Evolutionary conservation across 2,888 invertebrate genomes (phyloP).

Genomic region (Pegoplata infirma): DNA sequence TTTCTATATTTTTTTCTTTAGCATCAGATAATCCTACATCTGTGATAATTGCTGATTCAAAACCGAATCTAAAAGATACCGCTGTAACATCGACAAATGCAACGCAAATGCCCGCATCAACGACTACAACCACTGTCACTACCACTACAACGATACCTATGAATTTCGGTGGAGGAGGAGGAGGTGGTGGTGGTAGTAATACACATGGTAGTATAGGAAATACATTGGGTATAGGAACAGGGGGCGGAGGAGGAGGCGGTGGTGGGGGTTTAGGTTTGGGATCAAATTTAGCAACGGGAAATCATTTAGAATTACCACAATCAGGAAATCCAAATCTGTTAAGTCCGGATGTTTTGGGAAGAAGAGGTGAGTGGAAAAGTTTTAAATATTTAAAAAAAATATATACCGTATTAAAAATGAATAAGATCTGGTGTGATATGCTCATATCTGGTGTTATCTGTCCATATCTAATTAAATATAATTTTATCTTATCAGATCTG

Average conservation of each 20-base stretch:
- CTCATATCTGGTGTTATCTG: too few species aligned
- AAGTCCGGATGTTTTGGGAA: slow-evolving; percentile 87
- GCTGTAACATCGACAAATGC: slow-evolving; percentile 78
- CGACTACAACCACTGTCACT: slow-evolving; percentile 73
- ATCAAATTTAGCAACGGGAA: slow-evolving; percentile 81
- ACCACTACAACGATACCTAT: slow-evolving; percentile 69
- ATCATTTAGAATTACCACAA: slow-evolving; percentile 89
- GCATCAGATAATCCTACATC: slow-evolving; percentile 77
- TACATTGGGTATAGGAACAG: slow-evolving; percentile 62
- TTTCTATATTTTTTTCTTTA: slow-evolving; percentile 43
- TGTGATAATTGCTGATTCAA: slow-evolving; percentile 78
- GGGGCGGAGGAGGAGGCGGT: slow-evolving; percentile 62
- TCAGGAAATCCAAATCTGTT: slow-evolving; percentile 87
- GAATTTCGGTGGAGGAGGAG: slow-evolving; percentile 54
- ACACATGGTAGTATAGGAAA: slow-evolving; percentile 66
- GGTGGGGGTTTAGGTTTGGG: slow-evolving; percentile 67
- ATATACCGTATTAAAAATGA: too few species aligned
- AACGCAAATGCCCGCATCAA: slow-evolving; percentile 76
- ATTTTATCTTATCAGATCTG: too few species aligned
- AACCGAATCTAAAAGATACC: slow-evolving; percentile 77
- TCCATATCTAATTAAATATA: too few species aligned
- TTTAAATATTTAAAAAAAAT: background rate
- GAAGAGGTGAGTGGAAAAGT: slow-evolving; percentile 80
- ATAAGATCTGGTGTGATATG: too few species aligned
- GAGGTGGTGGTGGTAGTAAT: slow-evolving; percentile 36